Conservation (phyloP, 92 coral and sea anemone genomes). For the Phymanthus crucifer region DNA sequence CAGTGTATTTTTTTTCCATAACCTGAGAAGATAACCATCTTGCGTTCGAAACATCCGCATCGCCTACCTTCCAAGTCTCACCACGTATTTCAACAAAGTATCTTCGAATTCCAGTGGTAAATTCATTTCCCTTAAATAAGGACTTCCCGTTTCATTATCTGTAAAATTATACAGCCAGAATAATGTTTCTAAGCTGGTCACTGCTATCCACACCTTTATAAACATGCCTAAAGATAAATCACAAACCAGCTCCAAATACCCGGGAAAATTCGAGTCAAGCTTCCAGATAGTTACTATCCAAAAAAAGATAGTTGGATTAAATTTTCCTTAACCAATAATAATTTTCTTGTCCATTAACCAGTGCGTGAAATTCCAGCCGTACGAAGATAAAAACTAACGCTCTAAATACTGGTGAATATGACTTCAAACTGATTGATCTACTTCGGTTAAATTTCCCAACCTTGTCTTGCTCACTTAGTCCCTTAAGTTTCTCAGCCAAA, state of each 20-base stretch:
- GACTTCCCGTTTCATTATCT: neutral
- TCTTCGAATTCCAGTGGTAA: neutral
- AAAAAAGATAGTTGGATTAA: neutral
- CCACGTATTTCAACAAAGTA: neutral
- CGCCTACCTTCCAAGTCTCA: neutral
- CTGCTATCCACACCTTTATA: constrained; percentile 8
- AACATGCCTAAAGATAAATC: neutral
- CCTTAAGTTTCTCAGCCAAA: neutral
- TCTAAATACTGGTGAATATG: neutral
- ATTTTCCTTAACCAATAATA: neutral
- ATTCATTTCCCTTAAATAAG: neutral
- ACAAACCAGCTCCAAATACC: neutral
- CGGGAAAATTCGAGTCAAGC: neutral
- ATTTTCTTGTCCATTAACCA: neutral
- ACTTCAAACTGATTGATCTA: neutral
- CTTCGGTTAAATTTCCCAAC: neutral
- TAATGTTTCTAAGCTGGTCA: neutral
- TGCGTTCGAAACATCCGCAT: neutral
- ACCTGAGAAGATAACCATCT: neutral
- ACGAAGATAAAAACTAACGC: neutral
- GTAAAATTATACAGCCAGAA: neutral
- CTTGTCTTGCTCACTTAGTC: neutral
- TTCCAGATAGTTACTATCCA: neutral
- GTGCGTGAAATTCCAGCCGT: neutral
- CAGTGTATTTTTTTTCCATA: neutral